phyloP scores from a whole-genome alignment of 92 coral and sea anemone genomes.

The Zoanthus sansibaricus region DNA sequence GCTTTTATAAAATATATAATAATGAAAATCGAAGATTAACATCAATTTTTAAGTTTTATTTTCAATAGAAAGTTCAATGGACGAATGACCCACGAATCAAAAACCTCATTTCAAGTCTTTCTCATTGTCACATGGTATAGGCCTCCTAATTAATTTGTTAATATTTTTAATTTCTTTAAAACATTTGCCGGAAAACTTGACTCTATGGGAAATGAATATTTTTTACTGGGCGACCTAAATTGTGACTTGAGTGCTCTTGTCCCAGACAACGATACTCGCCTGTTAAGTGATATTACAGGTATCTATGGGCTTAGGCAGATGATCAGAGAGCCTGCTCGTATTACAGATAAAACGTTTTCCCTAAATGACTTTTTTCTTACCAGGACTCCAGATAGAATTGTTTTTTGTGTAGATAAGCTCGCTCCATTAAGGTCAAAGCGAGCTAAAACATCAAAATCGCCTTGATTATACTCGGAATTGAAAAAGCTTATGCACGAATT shows the following conservation, averaged over 20 bases:
- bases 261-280: conserved; percentile 48
- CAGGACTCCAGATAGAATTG: conserved; percentile 41
- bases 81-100: too few relatives aligned
- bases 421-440: conserved; percentile 54
- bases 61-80: too few relatives aligned
- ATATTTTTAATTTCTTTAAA: conserved; percentile 34
- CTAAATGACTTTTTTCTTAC: conserved; percentile 51
- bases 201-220: conserved; percentile 47
- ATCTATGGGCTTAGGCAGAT: conserved; percentile 48
- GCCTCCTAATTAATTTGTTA: too few relatives aligned
- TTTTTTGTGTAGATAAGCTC: conserved; percentile 47
- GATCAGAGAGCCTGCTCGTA: conserved; percentile 48
- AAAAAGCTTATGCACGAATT: neutral
- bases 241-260: conserved; percentile 34
- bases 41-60: too few relatives aligned
- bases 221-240: conserved; percentile 49
- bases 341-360: conserved; percentile 43
- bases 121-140: too few relatives aligned
- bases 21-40: too few relatives aligned
- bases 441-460: conserved; percentile 49
- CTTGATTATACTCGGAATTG: neutral
- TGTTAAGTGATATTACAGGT: conserved; percentile 41
- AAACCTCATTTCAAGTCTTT: too few relatives aligned
- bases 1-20: too few relatives aligned
- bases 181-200: conserved; percentile 40